Evolutionary conservation across 2,888 invertebrate genomes (phyloP), one percentile per base, ranked within the genome.

Genomic region (Eupithecia tripunctaria): DNA sequence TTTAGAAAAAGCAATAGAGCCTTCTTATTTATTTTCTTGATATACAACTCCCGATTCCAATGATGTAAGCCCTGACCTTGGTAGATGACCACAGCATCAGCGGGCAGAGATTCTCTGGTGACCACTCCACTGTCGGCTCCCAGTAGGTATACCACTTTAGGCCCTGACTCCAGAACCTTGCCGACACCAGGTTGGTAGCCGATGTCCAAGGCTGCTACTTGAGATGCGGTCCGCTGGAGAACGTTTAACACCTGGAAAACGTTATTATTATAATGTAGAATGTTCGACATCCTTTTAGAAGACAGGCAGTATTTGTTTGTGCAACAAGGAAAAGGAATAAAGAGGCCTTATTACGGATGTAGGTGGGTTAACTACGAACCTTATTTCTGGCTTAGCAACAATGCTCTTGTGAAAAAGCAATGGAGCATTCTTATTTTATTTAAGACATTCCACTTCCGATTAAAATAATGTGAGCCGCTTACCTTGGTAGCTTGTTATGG

Each of bases 131-230:
- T 97, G 90, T 99, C 99, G n/a, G 99, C 99, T 3, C 99, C 99
- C 76, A 99, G 94, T 75, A 99, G 93, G 91, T 97, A 98, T 41
- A 99, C 95, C 36, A 99, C 96, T 85, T 96, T 96, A 0, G 98
- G 98, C 25, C 96, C 96, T 6, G 94, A 92, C 78, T 96, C 95
- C 67, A 96, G 89, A 63, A 96, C 95, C 10, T 87, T 91, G 47
- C 95, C 95, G 1, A 96, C 92, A 8, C 98, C 97, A 0, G 98
- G 96, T 81, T 96, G 96, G 94, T 99, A 99, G 70, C 99, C 99
- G 77, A 99, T 91, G 94, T 99, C 99, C 72, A 99, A 94, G 4
- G 99, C 99, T 18, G 99, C 99, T 68, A 98, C 99, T 92, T 98
- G 97, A 1, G 97, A 97, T 12, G 98, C 98, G 75, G 98, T 98